Conservation (phyloP, 2,888 invertebrate species). For the Lepidocyrtoides sp. region DNA sequence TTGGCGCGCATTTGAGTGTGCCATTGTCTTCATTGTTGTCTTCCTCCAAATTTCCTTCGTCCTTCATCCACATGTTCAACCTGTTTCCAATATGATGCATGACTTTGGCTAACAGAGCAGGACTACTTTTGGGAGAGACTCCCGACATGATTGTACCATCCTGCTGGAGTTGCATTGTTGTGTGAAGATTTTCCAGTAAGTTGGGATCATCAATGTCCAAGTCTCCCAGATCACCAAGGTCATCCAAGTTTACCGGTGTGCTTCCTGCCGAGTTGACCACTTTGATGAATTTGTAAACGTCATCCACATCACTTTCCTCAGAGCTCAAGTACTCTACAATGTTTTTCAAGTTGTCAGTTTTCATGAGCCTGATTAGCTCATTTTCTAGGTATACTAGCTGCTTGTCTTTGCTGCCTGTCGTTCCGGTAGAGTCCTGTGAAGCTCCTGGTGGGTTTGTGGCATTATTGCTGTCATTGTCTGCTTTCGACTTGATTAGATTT, state of each 20-base stretch:
- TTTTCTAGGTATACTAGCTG: slow-evolving; percentile 96
- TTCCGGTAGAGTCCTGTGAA: neutral
- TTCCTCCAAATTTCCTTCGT: slow-evolving; percentile 87
- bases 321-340: slow-evolving; percentile 97
- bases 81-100: slow-evolving; percentile 97
- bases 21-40: slow-evolving; percentile 83
- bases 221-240: slow-evolving; percentile 84
- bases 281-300: slow-evolving; percentile 96
- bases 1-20: slow-evolving; percentile 84
- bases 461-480: slow-evolving; percentile 57
- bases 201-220: slow-evolving; percentile 81
- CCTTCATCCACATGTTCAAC: slow-evolving; percentile 96
- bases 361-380: slow-evolving; percentile 96
- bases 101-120: slow-evolving; percentile 95
- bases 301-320: slow-evolving; percentile 97
- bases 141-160: slow-evolving; percentile 61
- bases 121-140: slow-evolving; percentile 89
- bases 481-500: slow-evolving; percentile 90
- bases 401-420: slow-evolving; percentile 89
- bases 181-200: slow-evolving; percentile 81
- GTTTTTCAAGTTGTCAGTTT: slow-evolving; percentile 96
- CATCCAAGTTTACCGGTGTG: slow-evolving; percentile 78
- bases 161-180: slow-evolving; percentile 79
- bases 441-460: neutral
- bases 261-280: slow-evolving; percentile 89